Evolutionary conservation across 2,113 vertebrate species (phyloP).

Genomic region (Amazona vittata): DNA sequence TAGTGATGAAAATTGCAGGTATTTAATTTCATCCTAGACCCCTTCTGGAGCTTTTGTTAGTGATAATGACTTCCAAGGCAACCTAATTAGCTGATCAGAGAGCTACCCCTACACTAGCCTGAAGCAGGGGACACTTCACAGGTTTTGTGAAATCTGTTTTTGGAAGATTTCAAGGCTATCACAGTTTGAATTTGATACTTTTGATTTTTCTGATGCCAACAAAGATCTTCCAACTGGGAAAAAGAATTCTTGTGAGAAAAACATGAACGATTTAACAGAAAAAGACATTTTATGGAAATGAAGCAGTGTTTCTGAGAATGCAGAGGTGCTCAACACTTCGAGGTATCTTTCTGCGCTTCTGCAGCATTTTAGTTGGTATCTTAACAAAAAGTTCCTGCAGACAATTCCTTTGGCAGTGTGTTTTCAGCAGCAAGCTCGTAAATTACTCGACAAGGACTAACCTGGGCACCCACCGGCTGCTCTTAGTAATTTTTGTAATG

Average conservation of each 20-base stretch:
- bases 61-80: not conserved
- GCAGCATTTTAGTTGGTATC: not conserved
- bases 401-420: not conserved
- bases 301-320: not conserved
- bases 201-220: not conserved
- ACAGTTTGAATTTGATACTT: not conserved
- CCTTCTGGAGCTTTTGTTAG: not conserved
- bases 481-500: not conserved
- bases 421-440: not conserved
- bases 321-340: not conserved
- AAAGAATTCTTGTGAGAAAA: not conserved
- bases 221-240: not conserved
- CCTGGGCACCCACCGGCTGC: rapidly evolving
- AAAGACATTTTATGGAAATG: not conserved
- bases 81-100: not conserved
- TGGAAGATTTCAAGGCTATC: not conserved
- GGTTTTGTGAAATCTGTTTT: not conserved
- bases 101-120: not conserved
- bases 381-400: not conserved
- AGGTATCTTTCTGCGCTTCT: not conserved
- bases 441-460: not conserved
- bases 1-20: not conserved
- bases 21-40: not conserved
- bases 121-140: not conserved
- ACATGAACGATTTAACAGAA: not conserved